A percentile compares a stretch with the other conserved stretches of the same genome.
phyloP scores from a whole-genome alignment of 2,113 vertebrate genomes.

The Theristicus caerulescens region DNA sequence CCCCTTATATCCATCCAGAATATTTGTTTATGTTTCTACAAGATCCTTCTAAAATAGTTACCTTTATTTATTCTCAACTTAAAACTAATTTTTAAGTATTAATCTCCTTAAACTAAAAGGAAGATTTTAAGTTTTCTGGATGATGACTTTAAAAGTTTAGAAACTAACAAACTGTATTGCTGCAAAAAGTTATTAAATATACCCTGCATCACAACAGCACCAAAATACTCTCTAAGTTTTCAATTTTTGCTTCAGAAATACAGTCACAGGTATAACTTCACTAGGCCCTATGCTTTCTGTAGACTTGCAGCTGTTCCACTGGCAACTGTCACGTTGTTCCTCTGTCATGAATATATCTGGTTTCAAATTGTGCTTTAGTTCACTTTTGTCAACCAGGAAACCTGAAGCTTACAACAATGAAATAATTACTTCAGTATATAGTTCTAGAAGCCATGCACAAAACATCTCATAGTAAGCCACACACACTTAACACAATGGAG shows the following conservation, averaged over 20 bases:
- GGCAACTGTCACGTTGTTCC: background rate
- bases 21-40: background rate
- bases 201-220: background rate
- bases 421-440: background rate
- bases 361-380: background rate
- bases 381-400: conserved; percentile 12
- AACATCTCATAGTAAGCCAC: background rate
- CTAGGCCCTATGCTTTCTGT: background rate
- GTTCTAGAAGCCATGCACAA: background rate
- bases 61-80: background rate
- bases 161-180: background rate
- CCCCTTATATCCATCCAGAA: too few species aligned
- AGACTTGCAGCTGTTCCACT: background rate
- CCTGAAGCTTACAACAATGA: background rate
- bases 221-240: background rate
- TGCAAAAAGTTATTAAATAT: background rate
- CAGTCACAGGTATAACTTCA: background rate
- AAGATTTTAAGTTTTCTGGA: background rate
- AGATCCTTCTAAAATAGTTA: background rate
- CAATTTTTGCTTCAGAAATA: background rate
- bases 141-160: background rate
- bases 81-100: background rate
- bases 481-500: background rate
- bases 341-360: background rate
- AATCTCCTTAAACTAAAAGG: background rate